Base-by-base conservation (phyloP, 2,113 vertebrate species). In the Muscicapa adusta region DNA sequence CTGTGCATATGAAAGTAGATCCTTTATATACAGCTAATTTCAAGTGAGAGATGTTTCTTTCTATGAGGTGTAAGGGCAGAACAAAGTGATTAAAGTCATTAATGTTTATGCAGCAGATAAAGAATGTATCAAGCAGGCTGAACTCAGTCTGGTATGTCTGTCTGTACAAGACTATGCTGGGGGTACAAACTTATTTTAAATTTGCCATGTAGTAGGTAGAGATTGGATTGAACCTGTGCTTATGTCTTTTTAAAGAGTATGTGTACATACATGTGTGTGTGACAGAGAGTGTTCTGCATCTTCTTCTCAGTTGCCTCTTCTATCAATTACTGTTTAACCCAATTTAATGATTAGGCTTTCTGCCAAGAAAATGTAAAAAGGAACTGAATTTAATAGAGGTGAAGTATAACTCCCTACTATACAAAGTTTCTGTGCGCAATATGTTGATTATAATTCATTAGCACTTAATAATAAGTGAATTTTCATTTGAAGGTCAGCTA, bases 401-500 rank as follows among this genome's bases (percentile, higher is more conserved):
- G 40, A 81, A 65, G 78, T 80, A 33, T 71, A 83, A 63, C 31
- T 90, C 82, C 66, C 60, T 53, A 9, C 74, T 89, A n/a, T 48
- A 56, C 31, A 85, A 68, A 77, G 63, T 88, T 89, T 88, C 85
- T 82, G 54, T 57, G 88, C 94, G 93, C 89, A 96, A 89, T 79
- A 85, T 7, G 3, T 53, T 24, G 50, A 88, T 95, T 91, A 68
- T 91, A 88, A 88, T 93, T 94, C 78, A 91, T 96, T 97, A 95
- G 81, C 88, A 82, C 89, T 95, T 96, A 96, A 96, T 95, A 97
- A 91, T 82, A 80, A 85, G 17, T 60, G 93, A 94, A 91, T 98
- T 96, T 96, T 92, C 75, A 67, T 96, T 79, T 96, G 92, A 97
- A 97, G 92, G 94, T 96, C 95, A 97, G 68, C 83, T 86, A 94